Conservation (phyloP, 2,888 invertebrate species). For the Phortica magna region DNA sequence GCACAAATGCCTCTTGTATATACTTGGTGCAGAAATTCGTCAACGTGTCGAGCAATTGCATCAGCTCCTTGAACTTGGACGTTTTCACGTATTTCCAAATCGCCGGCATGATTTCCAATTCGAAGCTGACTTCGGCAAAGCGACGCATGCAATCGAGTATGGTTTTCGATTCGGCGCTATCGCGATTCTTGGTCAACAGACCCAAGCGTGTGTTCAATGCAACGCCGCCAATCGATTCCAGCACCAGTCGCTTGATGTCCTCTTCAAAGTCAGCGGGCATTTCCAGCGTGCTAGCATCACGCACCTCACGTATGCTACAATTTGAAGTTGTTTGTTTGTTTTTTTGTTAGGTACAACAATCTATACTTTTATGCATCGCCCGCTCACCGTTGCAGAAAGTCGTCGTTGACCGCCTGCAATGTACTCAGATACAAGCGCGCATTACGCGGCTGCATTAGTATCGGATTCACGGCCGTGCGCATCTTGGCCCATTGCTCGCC, state of each 20-base stretch:
- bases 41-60: slow-evolving; percentile 61
- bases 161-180: slow-evolving; percentile 54
- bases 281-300: slow-evolving; percentile 69
- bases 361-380: neutral
- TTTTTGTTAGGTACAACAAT: too few species aligned
- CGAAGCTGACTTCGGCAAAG: slow-evolving; percentile 57
- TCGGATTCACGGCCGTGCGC: slow-evolving; percentile 83
- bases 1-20: slow-evolving; percentile 73
- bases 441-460: slow-evolving; percentile 82
- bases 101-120: slow-evolving; percentile 70
- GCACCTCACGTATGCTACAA: slow-evolving; percentile 71
- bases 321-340: neutral
- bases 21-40: slow-evolving; percentile 69
- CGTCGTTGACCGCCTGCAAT: slow-evolving; percentile 79
- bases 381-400: slow-evolving; percentile 72
- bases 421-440: slow-evolving; percentile 79
- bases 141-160: slow-evolving; percentile 52
- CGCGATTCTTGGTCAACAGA: slow-evolving; percentile 59
- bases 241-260: slow-evolving; percentile 80
- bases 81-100: slow-evolving; percentile 70
- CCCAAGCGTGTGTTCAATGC: slow-evolving; percentile 76
- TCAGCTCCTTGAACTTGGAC: slow-evolving; percentile 62
- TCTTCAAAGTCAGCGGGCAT: slow-evolving; percentile 79
- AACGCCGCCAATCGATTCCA: slow-evolving; percentile 80
- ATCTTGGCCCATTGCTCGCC: slow-evolving; percentile 84